These are phyloP conservation scores for Malaclemys terrapin DNA, from an alignment of 2,113 vertebrate genomes.

Conservation along the genomic window DNA sequence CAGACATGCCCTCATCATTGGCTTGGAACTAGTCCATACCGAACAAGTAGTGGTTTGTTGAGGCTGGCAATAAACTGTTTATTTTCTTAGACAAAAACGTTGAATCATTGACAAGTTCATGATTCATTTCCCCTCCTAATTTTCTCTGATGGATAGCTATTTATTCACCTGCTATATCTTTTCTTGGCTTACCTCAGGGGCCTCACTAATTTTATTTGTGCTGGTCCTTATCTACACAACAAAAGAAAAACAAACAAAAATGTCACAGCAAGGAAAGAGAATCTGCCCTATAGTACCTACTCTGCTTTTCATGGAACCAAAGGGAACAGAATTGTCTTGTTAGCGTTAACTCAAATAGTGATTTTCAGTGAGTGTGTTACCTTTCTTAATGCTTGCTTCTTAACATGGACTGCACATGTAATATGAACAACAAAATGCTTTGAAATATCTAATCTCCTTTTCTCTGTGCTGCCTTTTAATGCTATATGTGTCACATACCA, in stretches of 20 bases:
- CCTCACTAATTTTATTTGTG: conserved; percentile 77
- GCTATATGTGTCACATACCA: not conserved
- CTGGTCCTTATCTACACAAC: conserved; percentile 77
- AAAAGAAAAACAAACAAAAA: not conserved
- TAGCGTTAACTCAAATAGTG: not conserved
- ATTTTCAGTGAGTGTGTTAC: not conserved
- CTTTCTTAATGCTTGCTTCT: not conserved
- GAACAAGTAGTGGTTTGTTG: not conserved
- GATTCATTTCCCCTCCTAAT: conserved; percentile 1
- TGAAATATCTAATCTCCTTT: not conserved
- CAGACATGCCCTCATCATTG: conserved; percentile 26
- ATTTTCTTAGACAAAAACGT: conserved; percentile 37
- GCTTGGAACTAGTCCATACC: not conserved
- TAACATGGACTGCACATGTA: not conserved
- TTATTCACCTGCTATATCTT: not conserved
- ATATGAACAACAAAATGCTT: not conserved
- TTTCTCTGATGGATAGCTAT: not conserved
- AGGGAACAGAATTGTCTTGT: not conserved
- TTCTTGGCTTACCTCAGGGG: conserved; percentile 75
- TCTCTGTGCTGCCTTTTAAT: not conserved
- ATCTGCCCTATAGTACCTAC: not conserved
- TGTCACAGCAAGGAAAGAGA: not conserved
- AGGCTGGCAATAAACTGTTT: not conserved
- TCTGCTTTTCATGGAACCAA: not conserved
- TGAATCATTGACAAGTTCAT: not conserved